Conservation (phyloP, 2,888 invertebrate species). For the Bibio marci region DNA sequence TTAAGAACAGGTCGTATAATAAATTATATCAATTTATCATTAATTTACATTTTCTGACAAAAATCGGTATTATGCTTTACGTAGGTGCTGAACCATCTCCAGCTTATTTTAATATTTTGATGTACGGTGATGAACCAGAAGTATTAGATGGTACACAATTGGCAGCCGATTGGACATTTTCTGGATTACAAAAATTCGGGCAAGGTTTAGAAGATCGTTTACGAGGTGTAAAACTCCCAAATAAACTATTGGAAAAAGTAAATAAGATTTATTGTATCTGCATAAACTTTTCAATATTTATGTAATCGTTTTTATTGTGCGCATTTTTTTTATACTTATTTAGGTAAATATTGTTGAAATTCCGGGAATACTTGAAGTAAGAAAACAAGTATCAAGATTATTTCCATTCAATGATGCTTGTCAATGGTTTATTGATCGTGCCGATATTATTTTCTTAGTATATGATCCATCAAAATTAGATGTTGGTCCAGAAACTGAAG, state of each 20-base stretch:
- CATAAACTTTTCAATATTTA: background rate
- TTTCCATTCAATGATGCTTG: constrained; percentile 93
- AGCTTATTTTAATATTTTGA: constrained; percentile 80
- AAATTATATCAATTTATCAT: constrained; percentile 5
- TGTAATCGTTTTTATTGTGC: background rate
- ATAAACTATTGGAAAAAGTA: constrained; percentile 77
- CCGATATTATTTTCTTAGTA: constrained; percentile 86
- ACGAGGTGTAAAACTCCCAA: constrained; percentile 62
- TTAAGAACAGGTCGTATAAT: constrained; percentile 59
- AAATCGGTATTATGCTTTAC: too few species aligned
- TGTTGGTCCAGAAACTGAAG: constrained; percentile 88
- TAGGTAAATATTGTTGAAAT: constrained; percentile 92
- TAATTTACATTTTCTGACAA: too few species aligned
- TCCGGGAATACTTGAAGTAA: constrained; percentile 85
- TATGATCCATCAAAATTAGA: constrained; percentile 92
- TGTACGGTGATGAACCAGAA: constrained; percentile 73
- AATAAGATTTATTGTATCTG: constrained; percentile 5
- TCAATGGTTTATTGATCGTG: constrained; percentile 93
- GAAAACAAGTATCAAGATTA: constrained; percentile 80
- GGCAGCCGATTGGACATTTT: constrained; percentile 89
- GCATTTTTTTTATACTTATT: background rate
- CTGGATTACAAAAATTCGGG: constrained; percentile 87
- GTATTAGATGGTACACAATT: constrained; percentile 81
- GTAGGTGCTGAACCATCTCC: constrained; percentile 86
- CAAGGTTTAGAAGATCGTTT: constrained; percentile 81